phyloP scores from a whole-genome alignment of 2,888 invertebrate genomes.

The Steinernema carpocapsae region DNA sequence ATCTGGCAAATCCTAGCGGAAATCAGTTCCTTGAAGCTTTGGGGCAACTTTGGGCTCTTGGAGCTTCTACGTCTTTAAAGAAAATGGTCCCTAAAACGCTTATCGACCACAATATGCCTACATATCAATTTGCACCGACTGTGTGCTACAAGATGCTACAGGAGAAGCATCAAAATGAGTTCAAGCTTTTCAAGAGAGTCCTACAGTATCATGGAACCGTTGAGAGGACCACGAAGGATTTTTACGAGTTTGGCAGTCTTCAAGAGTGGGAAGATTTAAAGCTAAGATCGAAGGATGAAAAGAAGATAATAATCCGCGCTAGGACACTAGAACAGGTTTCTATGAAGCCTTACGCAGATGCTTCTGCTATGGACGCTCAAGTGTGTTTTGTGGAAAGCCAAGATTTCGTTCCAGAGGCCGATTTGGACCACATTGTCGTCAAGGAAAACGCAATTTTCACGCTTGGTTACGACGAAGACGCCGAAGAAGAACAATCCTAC shows the following conservation, averaged over 20 bases:
- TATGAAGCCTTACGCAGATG: too few relatives aligned
- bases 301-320: neutral
- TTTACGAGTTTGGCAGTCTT: conserved; percentile 39
- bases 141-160: conserved; percentile 30
- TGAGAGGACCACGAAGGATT: neutral
- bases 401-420: neutral
- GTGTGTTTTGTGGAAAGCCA: neutral
- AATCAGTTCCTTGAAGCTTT: conserved; percentile 43
- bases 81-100: neutral
- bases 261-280: conserved; percentile 38
- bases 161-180: neutral
- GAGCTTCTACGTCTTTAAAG: conserved; percentile 41
- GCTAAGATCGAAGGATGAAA: neutral
- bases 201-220: conserved; percentile 28
- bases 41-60: conserved; percentile 48
- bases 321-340: too few relatives aligned
- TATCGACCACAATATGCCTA: conserved; percentile 42
- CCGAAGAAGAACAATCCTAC: neutral
- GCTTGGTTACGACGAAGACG: conserved; percentile 9
- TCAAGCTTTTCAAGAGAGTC: conserved; percentile 33
- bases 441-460: conserved; percentile 29
- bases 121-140: conserved; percentile 47
- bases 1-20: conserved; percentile 13
- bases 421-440: neutral
- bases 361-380: neutral